These are phyloP conservation scores for Gastrophysa polygoni DNA, from an alignment of 2,888 invertebrate species.

Conservation along the genomic window DNA sequence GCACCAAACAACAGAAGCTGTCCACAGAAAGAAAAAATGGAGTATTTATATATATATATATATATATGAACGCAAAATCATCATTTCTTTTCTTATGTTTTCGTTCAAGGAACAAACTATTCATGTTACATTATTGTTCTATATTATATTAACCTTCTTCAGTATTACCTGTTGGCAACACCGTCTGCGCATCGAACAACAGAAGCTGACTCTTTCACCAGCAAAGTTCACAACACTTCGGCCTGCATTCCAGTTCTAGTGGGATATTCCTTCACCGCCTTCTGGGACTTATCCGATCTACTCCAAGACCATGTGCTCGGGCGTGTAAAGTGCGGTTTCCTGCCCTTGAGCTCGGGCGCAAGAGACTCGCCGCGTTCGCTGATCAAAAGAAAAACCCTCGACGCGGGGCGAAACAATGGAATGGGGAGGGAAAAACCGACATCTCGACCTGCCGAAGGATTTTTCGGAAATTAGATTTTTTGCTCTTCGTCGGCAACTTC, in stretches of 20 bases:
- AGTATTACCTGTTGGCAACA: no score
- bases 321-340: conserved; percentile 24
- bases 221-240: conserved; percentile 7
- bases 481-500: conserved; percentile 21
- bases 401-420: conserved; percentile 22
- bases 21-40: no score
- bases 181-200: no score
- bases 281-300: conserved; percentile 17
- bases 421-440: conserved; percentile 9
- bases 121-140: no score
- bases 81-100: no score
- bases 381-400: conserved; percentile 27
- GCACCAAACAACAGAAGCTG: no score
- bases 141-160: no score
- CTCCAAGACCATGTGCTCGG: conserved; percentile 22
- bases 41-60: no score
- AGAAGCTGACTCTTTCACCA: no score
- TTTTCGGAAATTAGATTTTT: conserved; percentile 28
- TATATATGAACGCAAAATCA: no score
- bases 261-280: conserved; percentile 9
- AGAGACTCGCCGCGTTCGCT: conserved; percentile 15
- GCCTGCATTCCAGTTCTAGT: conserved; percentile 6
- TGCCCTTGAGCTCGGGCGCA: conserved; percentile 16
- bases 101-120: no score
- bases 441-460: conserved; percentile 1